Evolutionary conservation across 2,797 vertebrate genomes (phyloP).

Genomic region (Acanthurus lineatus): DNA sequence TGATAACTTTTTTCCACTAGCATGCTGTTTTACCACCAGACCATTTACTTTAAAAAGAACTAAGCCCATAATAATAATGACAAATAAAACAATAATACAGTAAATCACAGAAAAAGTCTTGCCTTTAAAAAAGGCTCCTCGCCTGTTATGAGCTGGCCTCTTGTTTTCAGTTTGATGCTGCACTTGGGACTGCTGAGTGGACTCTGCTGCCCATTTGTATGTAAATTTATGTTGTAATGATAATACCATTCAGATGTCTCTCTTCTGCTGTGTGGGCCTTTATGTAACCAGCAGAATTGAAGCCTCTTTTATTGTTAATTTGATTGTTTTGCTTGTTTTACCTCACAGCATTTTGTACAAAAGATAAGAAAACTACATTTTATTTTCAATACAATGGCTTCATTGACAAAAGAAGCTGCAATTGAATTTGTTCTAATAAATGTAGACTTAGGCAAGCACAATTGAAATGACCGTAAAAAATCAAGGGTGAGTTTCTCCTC

Average conservation of each 20-base stretch:
- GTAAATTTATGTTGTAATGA: not conserved
- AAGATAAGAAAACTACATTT: conserved; percentile 17
- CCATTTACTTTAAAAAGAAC: not conserved
- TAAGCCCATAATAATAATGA: not conserved
- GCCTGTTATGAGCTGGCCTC: not conserved
- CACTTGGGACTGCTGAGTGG: not conserved
- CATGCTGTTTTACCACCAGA: not conserved
- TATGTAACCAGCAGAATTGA: not conserved
- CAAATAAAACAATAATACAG: too few relatives aligned
- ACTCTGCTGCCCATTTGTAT: not conserved
- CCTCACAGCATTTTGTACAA: not conserved
- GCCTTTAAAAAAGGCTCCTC: not conserved
- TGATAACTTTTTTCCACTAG: not conserved
- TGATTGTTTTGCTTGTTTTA: conserved; percentile 11
- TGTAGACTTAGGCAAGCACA: not conserved
- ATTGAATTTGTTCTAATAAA: not conserved
- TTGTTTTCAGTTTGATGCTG: conserved; percentile 15
- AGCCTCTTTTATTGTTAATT: conserved; percentile 8
- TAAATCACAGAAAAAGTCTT: not conserved
- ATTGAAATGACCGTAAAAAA: not conserved
- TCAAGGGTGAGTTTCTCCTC: not conserved
- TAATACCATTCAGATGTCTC: not conserved
- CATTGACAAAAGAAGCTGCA: not conserved
- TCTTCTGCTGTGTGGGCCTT: conserved; percentile 12
- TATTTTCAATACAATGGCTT: conserved; percentile 1